Evolutionary conservation across 2,888 invertebrate species (phyloP), one percentile per base, ranked within the genome.

Genomic region (Aelia acuminata): DNA sequence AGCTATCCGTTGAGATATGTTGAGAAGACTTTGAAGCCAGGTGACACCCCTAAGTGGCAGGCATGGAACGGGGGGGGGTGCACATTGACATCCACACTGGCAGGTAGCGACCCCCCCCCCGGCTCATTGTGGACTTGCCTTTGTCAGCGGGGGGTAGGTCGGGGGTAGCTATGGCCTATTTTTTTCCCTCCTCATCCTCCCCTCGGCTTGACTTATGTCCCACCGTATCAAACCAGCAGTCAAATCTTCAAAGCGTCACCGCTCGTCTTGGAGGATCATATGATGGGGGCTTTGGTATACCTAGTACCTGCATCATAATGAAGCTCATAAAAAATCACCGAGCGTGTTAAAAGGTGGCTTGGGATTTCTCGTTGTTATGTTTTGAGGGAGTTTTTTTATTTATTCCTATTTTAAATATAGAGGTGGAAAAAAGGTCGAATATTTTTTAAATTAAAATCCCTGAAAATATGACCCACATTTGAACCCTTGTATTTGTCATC

Each of bases 161-260:
- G n/a, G n/a, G n/a, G n/a, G n/a, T n/a, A n/a, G n/a, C n/a, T n/a
- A n/a, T n/a, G n/a, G 2, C 39, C 75, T 31, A 18, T 75, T 75
- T 75, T 75, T 75, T 75, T n/a, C 31, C 3, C 15, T 4, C 43
- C n/a, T n/a, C 47, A n/a, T 22, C 39, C 75, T 39, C 22, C n/a
- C 18, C n/a, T 3, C n/a, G 80, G 80, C n/a, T 47, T 80, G 80
- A 80, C 80, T 80, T 80, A 80, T 80, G 80, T 43, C 43, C 43
- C 80, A 39, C 80, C 43, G 80, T 80, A 47, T 80, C 80, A 80
- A 80, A 80, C 80, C 10, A 43, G 43, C 22, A n/a, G 39, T n/a
- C 22, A 80, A n/a, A 13, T 80, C 43, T 80, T 80, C 80, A 80
- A 80, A 80, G 80, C 22, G 43, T 80, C 80, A 80, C 80, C 80